Percentiles rank a stretch among this genome's conserved stretches.
Conservation (phyloP, 30 jellyfish, hydroid and myxozoan genomes). For the Hydractinia symbiolongicarpus region DNA sequence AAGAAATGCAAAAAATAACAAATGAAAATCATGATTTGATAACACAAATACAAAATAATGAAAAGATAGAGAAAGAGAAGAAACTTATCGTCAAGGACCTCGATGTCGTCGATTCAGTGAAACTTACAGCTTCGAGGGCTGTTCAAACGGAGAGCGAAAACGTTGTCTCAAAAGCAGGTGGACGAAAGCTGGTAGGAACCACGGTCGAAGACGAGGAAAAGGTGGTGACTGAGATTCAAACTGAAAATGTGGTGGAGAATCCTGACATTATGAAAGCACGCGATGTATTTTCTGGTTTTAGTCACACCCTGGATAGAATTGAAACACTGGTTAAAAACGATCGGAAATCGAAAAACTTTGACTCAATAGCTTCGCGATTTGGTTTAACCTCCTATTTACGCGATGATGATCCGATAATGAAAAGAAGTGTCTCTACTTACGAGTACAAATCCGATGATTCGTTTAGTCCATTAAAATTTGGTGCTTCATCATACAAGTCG, state of each 20-base stretch:
- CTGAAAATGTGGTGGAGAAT: slow-evolving; percentile 21
- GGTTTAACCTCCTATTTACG: not conserved
- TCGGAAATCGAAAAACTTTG: slow-evolving; percentile 19
- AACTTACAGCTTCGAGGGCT: not conserved
- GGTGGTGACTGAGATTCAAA: slow-evolving; percentile 27
- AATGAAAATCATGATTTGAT: not conserved
- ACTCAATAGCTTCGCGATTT: slow-evolving; percentile 5
- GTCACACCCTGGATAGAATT: slow-evolving; percentile 29
- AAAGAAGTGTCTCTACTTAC: slow-evolving; percentile 6
- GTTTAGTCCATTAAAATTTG: not conserved
- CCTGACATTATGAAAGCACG: not conserved
- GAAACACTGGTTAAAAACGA: slow-evolving; percentile 19
- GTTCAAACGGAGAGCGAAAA: not conserved
- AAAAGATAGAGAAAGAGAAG: not conserved
- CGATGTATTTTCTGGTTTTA: slow-evolving; percentile 16
- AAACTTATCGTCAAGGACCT: not conserved
- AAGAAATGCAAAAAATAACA: not conserved
- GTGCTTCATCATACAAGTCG: not conserved
- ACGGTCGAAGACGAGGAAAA: slow-evolving; percentile 31
- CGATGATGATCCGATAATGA: not conserved
- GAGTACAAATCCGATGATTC: slow-evolving; percentile 22
- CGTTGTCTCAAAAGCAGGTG: not conserved
- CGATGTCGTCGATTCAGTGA: too few relatives aligned
- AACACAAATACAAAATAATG: not conserved
- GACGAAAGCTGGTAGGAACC: slow-evolving; percentile 15